Base-by-base conservation (phyloP, 2,888 invertebrate species). In the Autographa gamma region DNA sequence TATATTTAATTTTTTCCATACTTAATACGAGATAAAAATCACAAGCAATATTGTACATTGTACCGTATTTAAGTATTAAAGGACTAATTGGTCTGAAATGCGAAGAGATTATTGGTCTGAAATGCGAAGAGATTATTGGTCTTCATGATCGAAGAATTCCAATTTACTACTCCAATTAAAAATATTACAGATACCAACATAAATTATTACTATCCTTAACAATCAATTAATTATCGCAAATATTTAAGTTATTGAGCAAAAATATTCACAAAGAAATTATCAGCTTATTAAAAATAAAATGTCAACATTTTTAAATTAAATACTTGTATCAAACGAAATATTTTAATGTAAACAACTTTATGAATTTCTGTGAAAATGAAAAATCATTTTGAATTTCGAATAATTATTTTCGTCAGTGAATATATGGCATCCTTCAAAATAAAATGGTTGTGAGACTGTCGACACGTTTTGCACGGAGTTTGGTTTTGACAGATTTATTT, bases 401-500 rank as follows among this genome's bases (percentile, higher is more conserved):
- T 63, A 52, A 31, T 52, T 60, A 18, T 64, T 43, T 25, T n/a
- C 19, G 18, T 19, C 60, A 31, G 2, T 31, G 31, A 67, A 70
- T 74, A 61, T 56, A 11, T 32, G 59, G 18, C 54, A 71, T 56
- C 43, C 58, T 74, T 63, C 64, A 68, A 76, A 81, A 69, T 60
- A 18, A 70, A 73, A 58, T 72, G 58, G 25, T 43, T 74, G 80
- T 54, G 70, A 75, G 76, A 79, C 76, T 70, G 79, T 74, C 70
- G 74, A 66, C 76, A 77, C 76, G 74, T 75, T 81, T 74, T 74
- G 60, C 76, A 59, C 64, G 66, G 67, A 69, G 71, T 81, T 82
- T 87, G 86, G 80, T 81, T 79, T 67, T 82, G 84, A 85, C 84
- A 82, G 84, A 67, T 80, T 84, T 82, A 77, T 84, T 87, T 82